These are phyloP conservation scores for Sturnira hondurensis DNA, from an alignment of 2,113 vertebrate genomes.

Conservation along the genomic window DNA sequence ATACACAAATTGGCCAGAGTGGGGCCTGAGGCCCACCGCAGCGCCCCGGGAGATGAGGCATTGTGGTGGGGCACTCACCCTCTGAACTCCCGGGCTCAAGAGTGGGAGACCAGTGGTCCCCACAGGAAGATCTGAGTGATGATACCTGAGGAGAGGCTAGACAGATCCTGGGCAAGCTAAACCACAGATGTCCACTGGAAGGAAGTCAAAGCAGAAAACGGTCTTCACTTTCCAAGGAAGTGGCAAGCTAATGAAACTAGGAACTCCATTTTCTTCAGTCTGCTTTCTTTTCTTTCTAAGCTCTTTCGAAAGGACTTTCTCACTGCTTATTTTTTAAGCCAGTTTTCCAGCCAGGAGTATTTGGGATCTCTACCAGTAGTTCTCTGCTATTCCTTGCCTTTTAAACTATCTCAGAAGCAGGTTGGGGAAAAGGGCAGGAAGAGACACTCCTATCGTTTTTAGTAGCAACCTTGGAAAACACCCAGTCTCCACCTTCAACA, in stretches of 20 bases:
- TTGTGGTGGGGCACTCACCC: not conserved
- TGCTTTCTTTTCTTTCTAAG: slow-evolving; percentile 32
- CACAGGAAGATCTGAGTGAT: not conserved
- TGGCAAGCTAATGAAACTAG: not conserved
- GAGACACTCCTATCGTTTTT: not conserved
- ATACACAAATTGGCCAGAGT: not conserved
- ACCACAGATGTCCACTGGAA: not conserved
- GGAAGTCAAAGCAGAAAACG: not conserved
- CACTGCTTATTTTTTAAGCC: not conserved
- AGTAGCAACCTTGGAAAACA: not conserved
- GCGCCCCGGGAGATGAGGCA: not conserved
- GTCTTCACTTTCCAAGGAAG: not conserved
- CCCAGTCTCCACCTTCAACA: not conserved
- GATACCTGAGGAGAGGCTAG: not conserved
- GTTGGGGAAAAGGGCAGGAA: not conserved
- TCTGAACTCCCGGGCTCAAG: not conserved
- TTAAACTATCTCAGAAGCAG: not conserved
- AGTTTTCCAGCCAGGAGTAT: not conserved
- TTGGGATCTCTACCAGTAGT: not conserved
- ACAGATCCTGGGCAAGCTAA: not conserved
- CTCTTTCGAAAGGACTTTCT: slow-evolving; percentile 14
- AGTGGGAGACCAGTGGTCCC: not conserved
- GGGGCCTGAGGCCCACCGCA: not conserved
- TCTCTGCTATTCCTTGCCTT: not conserved
- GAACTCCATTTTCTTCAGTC: not conserved